Evolutionary conservation across 2,888 invertebrate genomes (phyloP), one percentile per base, ranked within the genome.

Genomic region (Pachycephus smyrnensis): DNA sequence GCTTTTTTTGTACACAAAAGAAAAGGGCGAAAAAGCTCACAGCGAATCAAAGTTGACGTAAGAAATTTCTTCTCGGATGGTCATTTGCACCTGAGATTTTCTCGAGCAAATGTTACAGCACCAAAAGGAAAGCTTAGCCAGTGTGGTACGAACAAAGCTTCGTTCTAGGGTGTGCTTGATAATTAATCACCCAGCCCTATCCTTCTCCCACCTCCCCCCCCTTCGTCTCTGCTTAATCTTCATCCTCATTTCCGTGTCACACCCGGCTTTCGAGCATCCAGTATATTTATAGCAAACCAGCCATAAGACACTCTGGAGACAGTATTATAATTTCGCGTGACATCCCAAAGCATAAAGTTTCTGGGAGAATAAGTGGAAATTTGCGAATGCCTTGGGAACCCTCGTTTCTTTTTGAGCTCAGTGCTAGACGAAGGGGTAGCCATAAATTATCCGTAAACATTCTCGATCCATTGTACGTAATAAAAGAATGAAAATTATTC

Each of bases 181-280:
- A 71, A 71, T 71, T 71, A 71, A 71, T 71, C 31, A 71, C 31
- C 33, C 9, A 33, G 1, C 23, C 23, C 31, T 4, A n/a, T 31
- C 30, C 15, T 23, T 23, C 23, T 2, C 1, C 55, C 23, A 15
- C 11, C 33, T n/a, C 1, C 12, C 31, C 12, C 31, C 9, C 71
- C 69, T n/a, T 69, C 12, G 15, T 15, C 71, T 1, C 71, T n/a
- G 71, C 71, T 32, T 71, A 71, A 71, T 71, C 71, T 33, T 71
- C 71, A 71, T 71, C 71, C 31, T 71, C 71, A 71, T 71, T 71
- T 71, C 71, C 12, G 71, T 71, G 33, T 32, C 33, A 71, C 33
- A 71, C 71, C 32, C 71, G 71, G 33, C 71, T 71, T 33, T 31
- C 71, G 31, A 71, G 32, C 31, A 33, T 71, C 31, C 33, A 1